A percentile compares a stretch with the other conserved stretches of the same genome.
Conservation (phyloP, 2,113 vertebrate genomes). For the Willisornis vidua region DNA sequence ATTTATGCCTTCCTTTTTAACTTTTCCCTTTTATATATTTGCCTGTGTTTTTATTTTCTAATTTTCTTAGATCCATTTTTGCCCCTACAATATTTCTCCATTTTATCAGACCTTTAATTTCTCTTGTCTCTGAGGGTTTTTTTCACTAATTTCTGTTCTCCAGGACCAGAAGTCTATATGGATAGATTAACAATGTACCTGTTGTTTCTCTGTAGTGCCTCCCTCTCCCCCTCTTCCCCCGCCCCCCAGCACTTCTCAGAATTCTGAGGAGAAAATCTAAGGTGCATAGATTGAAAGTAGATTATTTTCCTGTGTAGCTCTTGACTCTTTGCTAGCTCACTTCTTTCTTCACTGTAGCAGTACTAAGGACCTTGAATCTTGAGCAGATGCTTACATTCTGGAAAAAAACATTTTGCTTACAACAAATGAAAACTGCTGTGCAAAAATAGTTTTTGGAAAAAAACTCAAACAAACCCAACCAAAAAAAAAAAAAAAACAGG, state of each 20-base stretch:
- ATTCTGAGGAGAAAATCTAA: neutral
- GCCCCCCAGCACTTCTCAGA: neutral
- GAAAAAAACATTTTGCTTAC: accelerated
- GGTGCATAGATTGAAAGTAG: neutral
- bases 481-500: neutral
- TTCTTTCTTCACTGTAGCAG: neutral
- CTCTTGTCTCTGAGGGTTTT: neutral
- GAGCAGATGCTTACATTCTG: neutral
- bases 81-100: neutral
- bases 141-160: neutral
- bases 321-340: neutral
- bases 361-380: neutral
- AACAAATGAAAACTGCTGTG: neutral
- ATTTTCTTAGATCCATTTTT: neutral
- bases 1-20: neutral
- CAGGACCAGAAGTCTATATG: neutral
- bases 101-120: neutral
- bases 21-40: neutral
- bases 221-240: too few relatives aligned
- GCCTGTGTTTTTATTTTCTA: neutral
- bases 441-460: neutral
- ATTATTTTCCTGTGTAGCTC: neutral
- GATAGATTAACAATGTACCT: neutral
- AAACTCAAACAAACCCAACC: neutral
- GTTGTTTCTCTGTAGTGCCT: neutral